These are phyloP conservation scores for Diadromus collaris DNA, from an alignment of 2,888 invertebrate genomes.

Conservation along the genomic window DNA sequence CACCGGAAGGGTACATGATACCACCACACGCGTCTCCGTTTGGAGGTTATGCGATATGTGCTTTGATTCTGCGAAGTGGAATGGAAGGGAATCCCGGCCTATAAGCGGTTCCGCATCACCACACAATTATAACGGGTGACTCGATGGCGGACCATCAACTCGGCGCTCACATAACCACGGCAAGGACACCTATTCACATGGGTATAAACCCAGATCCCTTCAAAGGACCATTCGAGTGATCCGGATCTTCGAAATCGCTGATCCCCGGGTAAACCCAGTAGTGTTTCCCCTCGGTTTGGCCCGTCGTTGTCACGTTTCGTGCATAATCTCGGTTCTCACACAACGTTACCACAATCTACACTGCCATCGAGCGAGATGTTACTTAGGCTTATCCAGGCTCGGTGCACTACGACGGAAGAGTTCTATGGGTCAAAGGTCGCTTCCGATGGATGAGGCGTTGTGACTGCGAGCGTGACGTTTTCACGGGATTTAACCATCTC, in stretches of 20 bases:
- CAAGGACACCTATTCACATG: neutral
- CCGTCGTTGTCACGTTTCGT: slow-evolving; percentile 13
- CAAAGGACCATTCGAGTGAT: neutral
- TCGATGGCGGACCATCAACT: neutral
- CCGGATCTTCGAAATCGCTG: neutral
- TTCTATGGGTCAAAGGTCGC: slow-evolving; percentile 5
- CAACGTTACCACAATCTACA: neutral
- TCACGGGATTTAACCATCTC: neutral
- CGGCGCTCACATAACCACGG: neutral
- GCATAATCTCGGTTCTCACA: slow-evolving; percentile 18
- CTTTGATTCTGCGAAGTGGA: neutral
- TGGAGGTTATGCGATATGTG: neutral
- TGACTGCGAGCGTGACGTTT: neutral
- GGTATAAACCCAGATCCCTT: neutral
- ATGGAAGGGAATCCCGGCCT: neutral
- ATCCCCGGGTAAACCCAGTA: slow-evolving; percentile 24
- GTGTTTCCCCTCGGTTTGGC: neutral
- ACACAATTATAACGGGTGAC: neutral
- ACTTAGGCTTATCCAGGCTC: neutral
- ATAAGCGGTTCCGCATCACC: too few relatives aligned
- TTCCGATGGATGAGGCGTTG: neutral
- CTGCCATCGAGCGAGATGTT: neutral
- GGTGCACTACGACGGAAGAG: neutral
- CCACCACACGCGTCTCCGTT: too few relatives aligned
- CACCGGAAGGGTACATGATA: slow-evolving; percentile 3